Percentiles rank a stretch among this genome's conserved stretches.
These are phyloP conservation scores for Dascyllus trimaculatus DNA, from an alignment of 2,113 vertebrate species.

Conservation along the genomic window DNA sequence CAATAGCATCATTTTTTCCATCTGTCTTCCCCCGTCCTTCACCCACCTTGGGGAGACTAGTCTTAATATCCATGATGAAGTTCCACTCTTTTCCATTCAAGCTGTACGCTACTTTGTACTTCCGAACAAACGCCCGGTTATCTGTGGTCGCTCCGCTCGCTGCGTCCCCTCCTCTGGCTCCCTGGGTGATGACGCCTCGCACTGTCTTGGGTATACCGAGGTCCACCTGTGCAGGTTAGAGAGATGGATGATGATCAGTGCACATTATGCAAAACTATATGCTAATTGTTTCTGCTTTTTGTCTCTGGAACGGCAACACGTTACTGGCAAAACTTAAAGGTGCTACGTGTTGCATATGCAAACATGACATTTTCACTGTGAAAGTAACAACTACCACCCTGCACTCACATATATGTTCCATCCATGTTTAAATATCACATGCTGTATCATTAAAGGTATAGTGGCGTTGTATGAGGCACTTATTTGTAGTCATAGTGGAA, in stretches of 20 bases:
- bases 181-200: constrained; percentile 94
- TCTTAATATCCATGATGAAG: constrained; percentile 91
- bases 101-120: constrained; percentile 95
- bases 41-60: constrained; percentile 92
- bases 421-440: too few relatives aligned
- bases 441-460: too few relatives aligned
- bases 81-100: constrained; percentile 93
- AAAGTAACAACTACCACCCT: too few relatives aligned
- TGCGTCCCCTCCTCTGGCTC: constrained; percentile 91
- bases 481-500: too few relatives aligned
- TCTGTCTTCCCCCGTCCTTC: background rate
- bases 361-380: too few relatives aligned
- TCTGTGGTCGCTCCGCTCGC: constrained; percentile 84
- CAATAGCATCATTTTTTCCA: accelerated
- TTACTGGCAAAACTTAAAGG: too few relatives aligned
- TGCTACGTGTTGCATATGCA: too few relatives aligned
- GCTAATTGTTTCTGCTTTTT: background rate
- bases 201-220: constrained; percentile 89
- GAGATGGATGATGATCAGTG: background rate
- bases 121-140: constrained; percentile 94
- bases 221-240: constrained; percentile 84
- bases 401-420: too few relatives aligned
- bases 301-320: too few relatives aligned
- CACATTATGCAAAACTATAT: background rate
- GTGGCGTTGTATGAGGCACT: too few relatives aligned